Conservation (phyloP, 2,888 invertebrate species). For the Linhomoeus sp. region DNA sequence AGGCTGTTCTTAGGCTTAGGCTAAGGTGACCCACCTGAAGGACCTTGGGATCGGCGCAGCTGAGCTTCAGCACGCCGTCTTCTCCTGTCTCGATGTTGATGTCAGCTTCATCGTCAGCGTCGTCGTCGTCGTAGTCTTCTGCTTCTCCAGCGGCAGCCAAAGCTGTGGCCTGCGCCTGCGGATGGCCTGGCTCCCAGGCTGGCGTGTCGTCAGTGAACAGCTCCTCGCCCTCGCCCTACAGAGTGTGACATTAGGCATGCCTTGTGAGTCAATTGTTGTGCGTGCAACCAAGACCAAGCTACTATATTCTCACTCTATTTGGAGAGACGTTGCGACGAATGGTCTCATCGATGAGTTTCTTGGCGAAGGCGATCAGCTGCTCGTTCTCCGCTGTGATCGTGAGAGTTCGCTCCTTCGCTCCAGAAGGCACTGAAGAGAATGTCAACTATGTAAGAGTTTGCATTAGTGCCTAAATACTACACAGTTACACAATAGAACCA, state of each 20-base stretch:
- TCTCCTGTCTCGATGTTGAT: constrained; percentile 17
- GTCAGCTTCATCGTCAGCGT: constrained; percentile 8
- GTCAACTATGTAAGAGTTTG: constrained; percentile 11
- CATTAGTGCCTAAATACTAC: no score
- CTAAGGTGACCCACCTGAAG: constrained; percentile 9
- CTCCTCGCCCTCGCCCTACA: neutral
- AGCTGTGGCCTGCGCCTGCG: neutral
- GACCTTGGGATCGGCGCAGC: constrained; percentile 18
- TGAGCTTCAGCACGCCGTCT: constrained; percentile 18
- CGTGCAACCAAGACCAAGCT: neutral
- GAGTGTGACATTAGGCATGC: neutral
- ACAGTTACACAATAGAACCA: neutral
- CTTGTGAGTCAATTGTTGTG: neutral
- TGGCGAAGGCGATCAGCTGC: constrained; percentile 75
- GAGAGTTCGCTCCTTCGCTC: constrained; percentile 76
- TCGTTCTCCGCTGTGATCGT: constrained; percentile 84
- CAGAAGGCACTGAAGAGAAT: constrained; percentile 66
- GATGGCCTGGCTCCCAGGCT: no score
- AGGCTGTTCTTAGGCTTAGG: no score
- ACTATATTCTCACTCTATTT: neutral
- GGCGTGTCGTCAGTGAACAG: no score
- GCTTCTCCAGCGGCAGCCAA: constrained; percentile 5
- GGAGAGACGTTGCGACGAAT: constrained; percentile 78
- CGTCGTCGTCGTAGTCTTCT: constrained; percentile 11
- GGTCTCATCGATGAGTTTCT: constrained; percentile 79